A percentile compares a stretch with the other conserved stretches of the same genome.
These are phyloP conservation scores for Macrobrachium rosenbergii DNA, from an alignment of 1,140 invertebrate genomes.

Conservation along the genomic window DNA sequence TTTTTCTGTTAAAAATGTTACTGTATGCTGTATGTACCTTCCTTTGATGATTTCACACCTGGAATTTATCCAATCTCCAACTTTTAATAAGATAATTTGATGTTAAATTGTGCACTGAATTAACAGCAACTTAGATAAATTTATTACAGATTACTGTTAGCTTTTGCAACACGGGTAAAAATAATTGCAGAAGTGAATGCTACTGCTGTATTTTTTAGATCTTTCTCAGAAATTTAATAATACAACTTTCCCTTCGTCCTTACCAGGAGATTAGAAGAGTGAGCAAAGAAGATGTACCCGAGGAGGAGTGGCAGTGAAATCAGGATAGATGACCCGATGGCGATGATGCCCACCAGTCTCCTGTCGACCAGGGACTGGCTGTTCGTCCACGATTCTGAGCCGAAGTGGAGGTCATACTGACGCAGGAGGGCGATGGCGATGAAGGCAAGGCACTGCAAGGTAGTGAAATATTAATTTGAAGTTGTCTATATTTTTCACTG, in stretches of 20 bases:
- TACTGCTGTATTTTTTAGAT: not conserved
- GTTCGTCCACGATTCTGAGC: not conserved
- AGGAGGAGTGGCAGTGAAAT: slow-evolving; percentile 58
- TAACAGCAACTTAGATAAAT: too few relatives aligned
- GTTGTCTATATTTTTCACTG: too few relatives aligned
- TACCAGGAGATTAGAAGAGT: slow-evolving; percentile 59
- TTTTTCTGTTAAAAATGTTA: too few relatives aligned
- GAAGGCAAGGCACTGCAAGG: slow-evolving; percentile 47
- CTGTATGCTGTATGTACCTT: too few relatives aligned
- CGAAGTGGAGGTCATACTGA: slow-evolving; percentile 55
- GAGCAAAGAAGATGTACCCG: slow-evolving; percentile 61
- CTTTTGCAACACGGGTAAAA: too few relatives aligned
- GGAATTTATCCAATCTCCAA: too few relatives aligned
- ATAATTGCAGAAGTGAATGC: too few relatives aligned
- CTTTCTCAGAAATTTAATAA: not conserved
- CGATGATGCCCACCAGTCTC: slow-evolving; percentile 52
- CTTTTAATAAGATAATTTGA: too few relatives aligned
- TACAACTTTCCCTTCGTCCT: not conserved
- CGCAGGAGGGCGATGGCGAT: slow-evolving; percentile 57
- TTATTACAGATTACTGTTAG: too few relatives aligned
- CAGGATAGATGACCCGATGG: slow-evolving; percentile 57
- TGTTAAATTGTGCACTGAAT: too few relatives aligned
- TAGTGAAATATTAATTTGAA: too few relatives aligned
- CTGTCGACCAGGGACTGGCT: slow-evolving; percentile 32
- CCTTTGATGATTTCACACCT: too few relatives aligned